A percentile compares a stretch with the other conserved stretches of the same genome.
These are phyloP conservation scores for Lichenostomus cassidix DNA, from an alignment of 2,113 vertebrate genomes.

Conservation along the genomic window DNA sequence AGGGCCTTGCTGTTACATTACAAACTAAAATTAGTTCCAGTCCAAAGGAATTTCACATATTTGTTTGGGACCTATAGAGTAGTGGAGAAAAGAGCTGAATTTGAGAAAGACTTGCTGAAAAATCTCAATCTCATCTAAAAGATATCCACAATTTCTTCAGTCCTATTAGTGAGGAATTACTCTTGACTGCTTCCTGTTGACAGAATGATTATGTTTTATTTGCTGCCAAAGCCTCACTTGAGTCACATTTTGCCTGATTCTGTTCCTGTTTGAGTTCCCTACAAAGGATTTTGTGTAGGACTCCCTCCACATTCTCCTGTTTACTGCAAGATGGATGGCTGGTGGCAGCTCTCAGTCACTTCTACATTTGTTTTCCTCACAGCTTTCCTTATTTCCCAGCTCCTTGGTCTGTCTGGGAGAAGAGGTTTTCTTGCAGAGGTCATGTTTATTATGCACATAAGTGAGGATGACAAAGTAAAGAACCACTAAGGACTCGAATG, in stretches of 20 bases:
- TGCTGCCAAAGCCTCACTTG: neutral
- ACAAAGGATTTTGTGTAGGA: neutral
- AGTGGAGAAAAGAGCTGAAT: neutral
- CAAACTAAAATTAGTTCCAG: slow-evolving; percentile 9
- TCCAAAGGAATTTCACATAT: neutral
- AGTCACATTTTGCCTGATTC: neutral
- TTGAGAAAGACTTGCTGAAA: neutral
- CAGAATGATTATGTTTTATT: neutral
- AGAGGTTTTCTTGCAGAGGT: neutral
- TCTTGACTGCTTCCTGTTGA: neutral
- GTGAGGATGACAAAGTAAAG: neutral
- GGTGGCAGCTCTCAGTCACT: neutral
- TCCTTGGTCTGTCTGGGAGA: neutral
- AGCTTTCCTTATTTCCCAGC: neutral
- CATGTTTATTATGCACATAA: neutral
- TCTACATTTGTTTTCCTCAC: neutral
- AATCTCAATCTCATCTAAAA: neutral
- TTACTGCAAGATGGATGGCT: neutral
- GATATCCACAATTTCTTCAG: neutral
- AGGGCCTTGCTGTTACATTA: neutral
- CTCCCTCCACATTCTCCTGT: neutral
- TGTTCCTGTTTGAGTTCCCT: neutral
- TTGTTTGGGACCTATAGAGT: neutral
- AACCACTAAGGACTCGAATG: neutral
- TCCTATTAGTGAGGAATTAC: neutral